These are phyloP conservation scores for Scleropages formosus DNA, from an alignment of 2,797 vertebrate genomes.

Conservation along the genomic window DNA sequence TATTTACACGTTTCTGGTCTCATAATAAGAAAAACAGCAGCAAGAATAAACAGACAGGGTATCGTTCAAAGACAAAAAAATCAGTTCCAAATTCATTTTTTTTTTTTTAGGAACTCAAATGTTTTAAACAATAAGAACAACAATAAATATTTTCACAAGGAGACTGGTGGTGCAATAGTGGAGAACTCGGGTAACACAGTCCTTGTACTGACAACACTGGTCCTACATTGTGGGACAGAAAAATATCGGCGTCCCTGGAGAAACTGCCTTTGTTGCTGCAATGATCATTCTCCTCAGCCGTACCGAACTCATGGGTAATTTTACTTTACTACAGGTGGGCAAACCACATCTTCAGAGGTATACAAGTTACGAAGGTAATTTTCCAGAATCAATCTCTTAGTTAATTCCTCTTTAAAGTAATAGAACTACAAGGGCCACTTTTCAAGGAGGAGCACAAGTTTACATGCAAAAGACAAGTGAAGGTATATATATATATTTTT, in stretches of 20 bases:
- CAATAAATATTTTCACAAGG: constrained; percentile 37
- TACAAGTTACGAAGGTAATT: too few relatives aligned
- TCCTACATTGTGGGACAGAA: too few relatives aligned
- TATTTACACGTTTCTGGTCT: constrained; percentile 28
- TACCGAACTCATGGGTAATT: constrained; percentile 31
- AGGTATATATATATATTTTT: too few relatives aligned
- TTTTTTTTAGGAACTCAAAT: background rate
- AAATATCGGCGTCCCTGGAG: constrained; percentile 37
- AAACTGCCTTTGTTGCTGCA: constrained; percentile 48
- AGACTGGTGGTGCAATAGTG: background rate
- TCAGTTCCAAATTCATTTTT: background rate
- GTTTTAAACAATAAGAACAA: constrained; percentile 4
- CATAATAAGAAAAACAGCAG: constrained; percentile 5
- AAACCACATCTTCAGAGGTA: background rate
- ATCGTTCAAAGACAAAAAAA: constrained; percentile 17
- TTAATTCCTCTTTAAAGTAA: background rate
- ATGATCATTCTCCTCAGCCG: constrained; percentile 45
- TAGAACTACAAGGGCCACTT: too few relatives aligned
- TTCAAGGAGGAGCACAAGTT: too few relatives aligned
- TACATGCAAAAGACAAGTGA: too few relatives aligned
- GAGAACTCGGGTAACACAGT: too few relatives aligned
- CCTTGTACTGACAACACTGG: too few relatives aligned
- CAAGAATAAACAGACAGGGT: background rate
- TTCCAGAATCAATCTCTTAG: background rate
- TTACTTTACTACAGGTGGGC: background rate